Percentiles rank a stretch among this genome's conserved stretches.
phyloP scores from a whole-genome alignment of 2,888 invertebrate genomes.

The Eupithecia insigniata region DNA sequence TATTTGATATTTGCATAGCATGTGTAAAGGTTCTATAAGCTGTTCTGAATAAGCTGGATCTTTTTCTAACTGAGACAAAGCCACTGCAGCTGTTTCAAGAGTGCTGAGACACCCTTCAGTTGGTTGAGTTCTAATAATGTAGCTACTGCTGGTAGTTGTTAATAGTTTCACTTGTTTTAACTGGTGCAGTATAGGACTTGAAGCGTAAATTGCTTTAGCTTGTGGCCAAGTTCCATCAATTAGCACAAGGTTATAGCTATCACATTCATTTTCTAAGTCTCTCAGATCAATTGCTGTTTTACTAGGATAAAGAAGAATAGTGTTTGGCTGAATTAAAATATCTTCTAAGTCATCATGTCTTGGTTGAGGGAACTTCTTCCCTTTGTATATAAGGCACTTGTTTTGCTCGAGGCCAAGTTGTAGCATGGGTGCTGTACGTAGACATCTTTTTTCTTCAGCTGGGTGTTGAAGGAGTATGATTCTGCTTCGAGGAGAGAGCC shows the following conservation, averaged over 20 bases:
- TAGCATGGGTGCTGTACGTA: conserved; percentile 96
- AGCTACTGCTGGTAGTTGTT: conserved; percentile 89
- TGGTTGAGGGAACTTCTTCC: conserved; percentile 91
- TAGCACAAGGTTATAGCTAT: conserved; percentile 90
- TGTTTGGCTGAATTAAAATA: conserved; percentile 87
- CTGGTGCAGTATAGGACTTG: conserved; percentile 89
- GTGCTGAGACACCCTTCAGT: conserved; percentile 96
- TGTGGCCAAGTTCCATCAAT: conserved; percentile 99
- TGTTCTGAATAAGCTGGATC: conserved; percentile 86
- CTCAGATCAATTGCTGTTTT: conserved; percentile 88
- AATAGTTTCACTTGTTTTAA: conserved; percentile 93
- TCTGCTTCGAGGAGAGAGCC: conserved; percentile 87
- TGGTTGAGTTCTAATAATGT: conserved; percentile 96
- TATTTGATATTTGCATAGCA: conserved; percentile 93
- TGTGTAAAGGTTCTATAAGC: conserved; percentile 91
- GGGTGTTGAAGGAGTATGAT: conserved; percentile 96
- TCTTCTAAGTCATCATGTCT: conserved; percentile 87
- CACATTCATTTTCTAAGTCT: conserved; percentile 69
- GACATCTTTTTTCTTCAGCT: conserved; percentile 94
- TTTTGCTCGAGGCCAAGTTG: conserved; percentile 88
- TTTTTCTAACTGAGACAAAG: conserved; percentile 90
- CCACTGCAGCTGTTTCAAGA: conserved; percentile 92
- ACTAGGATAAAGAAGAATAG: conserved; percentile 92
- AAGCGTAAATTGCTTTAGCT: conserved; percentile 95
- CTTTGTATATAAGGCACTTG: conserved; percentile 91